Percentiles rank a stretch among this genome's conserved stretches.
Evolutionary conservation across 2,888 invertebrate species (phyloP).

Genomic region (Vanessa cardui): DNA sequence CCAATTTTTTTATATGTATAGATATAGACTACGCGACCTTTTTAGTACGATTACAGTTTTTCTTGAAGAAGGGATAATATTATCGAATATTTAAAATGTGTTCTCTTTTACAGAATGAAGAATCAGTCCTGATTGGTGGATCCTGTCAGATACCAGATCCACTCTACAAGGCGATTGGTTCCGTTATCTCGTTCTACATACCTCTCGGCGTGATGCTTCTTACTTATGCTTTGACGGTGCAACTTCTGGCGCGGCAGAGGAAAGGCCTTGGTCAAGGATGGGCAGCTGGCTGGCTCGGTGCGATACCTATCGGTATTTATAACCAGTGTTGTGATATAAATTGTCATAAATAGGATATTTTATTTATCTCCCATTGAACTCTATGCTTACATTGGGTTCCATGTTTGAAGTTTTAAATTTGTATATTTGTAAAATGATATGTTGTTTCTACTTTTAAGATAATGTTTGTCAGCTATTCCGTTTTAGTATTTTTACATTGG

Average conservation of each 20-base stretch:
- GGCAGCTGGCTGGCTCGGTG: slow-evolving; percentile 90
- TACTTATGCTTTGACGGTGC: slow-evolving; percentile 96
- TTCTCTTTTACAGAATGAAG: slow-evolving; percentile 85
- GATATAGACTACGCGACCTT: too few species aligned
- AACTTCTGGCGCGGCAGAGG: slow-evolving; percentile 91
- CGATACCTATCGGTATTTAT: slow-evolving; percentile 80
- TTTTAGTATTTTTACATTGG: too few species aligned
- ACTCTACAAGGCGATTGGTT: slow-evolving; percentile 95
- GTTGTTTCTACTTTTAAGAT: too few species aligned
- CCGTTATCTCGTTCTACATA: slow-evolving; percentile 97
- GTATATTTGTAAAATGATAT: too few species aligned
- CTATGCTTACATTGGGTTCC: too few species aligned
- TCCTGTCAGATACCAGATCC: slow-evolving; percentile 95
- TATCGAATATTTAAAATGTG: too few species aligned
- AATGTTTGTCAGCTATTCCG: too few species aligned
- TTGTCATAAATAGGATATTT: not conserved
- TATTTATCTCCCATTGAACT: too few species aligned
- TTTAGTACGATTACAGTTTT: too few species aligned
- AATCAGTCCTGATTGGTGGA: slow-evolving; percentile 91
- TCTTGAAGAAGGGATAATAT: too few species aligned
- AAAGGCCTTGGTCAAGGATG: slow-evolving; percentile 87
- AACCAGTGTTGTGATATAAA: slow-evolving; percentile 10
- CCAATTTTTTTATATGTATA: too few species aligned
- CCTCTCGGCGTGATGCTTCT: slow-evolving; percentile 97
- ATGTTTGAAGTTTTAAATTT: too few species aligned